Evolutionary conservation across 2,797 vertebrate species (phyloP), one percentile per base, ranked within the genome.

Genomic region (Hemitrygon akajei): DNA sequence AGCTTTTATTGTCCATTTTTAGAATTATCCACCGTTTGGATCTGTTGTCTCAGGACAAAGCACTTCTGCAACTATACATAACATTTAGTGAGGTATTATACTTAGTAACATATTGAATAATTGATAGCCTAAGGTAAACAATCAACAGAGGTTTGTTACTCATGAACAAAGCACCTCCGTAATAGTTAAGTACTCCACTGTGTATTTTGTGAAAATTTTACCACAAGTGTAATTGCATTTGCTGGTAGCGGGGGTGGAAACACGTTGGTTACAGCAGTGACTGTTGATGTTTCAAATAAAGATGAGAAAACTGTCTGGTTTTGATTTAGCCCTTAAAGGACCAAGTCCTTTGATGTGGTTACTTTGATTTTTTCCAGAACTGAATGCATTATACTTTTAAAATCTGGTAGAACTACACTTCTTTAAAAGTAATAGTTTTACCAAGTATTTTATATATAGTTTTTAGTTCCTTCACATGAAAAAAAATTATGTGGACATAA

Each of bases 341-440:
- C 25, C 25, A 89, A 58, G 71, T 18, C 73, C 27, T 93, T 93
- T 93, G 91, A 93, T 93, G 91, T 93, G 91, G 91, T 58, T 93
- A 71, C 37, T 76, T 93, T 93, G 71, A 93, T 93, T 76, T 76
- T 56, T 75, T 66, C 89, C 37, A 69, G 25, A 93, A 14, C 91
- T 92, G 37, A 92, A 20, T 73, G 37, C 2, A 75, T 27, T 73
- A 92, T n/a, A 18, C 71, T 76, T 56, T 30, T 76, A 93, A 93
- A 93, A 58, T 76, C 22, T 71, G 47, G 60, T 58, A 93, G 71
- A 76, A 76, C 27, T 18, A n/a, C n/a, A 30, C 7, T 93, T 69
- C 71, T 37, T 76, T 76, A 93, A 93, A 92, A 89, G 7, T n/a
- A 76, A 58, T 56, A 93, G 0, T 58, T 40, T 93, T 56, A 18